phyloP scores from a whole-genome alignment of 2,888 invertebrate genomes.

The Rhaphigaster nebulosa region DNA sequence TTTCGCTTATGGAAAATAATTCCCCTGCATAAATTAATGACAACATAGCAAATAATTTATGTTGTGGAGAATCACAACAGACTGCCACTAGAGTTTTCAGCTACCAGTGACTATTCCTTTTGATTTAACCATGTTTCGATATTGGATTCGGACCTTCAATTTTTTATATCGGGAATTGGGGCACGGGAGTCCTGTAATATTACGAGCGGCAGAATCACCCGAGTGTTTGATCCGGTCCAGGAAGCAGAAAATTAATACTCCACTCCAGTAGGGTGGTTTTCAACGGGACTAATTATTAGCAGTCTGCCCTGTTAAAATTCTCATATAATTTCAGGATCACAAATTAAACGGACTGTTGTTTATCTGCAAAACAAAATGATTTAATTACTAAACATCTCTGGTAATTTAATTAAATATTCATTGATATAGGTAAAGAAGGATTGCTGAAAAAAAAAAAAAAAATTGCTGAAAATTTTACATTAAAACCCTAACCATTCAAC shows the following conservation, averaged over 20 bases:
- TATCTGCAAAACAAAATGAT: not conserved
- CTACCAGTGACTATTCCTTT: not conserved
- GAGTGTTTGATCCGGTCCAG: conserved; percentile 27
- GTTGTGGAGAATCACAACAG: no score
- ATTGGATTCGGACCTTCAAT: not conserved
- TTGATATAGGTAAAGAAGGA: no score
- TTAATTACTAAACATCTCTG: no score
- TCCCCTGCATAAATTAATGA: no score
- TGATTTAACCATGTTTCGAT: not conserved
- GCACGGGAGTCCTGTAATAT: not conserved
- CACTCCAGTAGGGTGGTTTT: not conserved
- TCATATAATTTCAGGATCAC: not conserved
- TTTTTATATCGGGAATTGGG: not conserved
- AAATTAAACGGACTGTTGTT: not conserved
- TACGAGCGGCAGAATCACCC: not conserved
- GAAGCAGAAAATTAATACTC: conserved; percentile 47
- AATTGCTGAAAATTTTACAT: no score
- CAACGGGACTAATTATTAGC: conserved; percentile 38
- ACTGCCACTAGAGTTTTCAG: no score
- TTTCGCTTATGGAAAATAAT: no score
- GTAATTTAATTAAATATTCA: no score
- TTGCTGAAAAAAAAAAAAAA: no score
- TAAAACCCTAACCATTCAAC: no score
- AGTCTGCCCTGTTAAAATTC: not conserved
- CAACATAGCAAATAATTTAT: no score